Conservation (phyloP, 2,888 invertebrate species). For the Leptopilina drosophilae region DNA sequence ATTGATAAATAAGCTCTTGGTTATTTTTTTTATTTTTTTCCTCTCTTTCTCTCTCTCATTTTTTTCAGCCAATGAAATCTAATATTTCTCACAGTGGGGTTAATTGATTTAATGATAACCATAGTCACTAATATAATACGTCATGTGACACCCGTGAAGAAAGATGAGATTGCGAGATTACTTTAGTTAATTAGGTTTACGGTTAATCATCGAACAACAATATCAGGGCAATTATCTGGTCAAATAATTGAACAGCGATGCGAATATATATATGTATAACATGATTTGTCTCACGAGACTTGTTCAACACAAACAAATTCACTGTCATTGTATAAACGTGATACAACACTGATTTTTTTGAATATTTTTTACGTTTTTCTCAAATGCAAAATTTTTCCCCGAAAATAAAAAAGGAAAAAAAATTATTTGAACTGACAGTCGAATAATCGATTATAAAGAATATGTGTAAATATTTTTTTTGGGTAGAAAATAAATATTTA, state of each 20-base stretch:
- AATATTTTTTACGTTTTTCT: too few species aligned
- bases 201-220: slow-evolving; percentile 23
- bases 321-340: slow-evolving; percentile 46
- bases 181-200: slow-evolving; percentile 26
- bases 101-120: slow-evolving; percentile 15
- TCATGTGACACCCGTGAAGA: neutral
- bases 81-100: neutral
- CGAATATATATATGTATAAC: slow-evolving; percentile 18
- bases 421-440: too few species aligned
- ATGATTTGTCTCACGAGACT: slow-evolving; percentile 38
- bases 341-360: slow-evolving; percentile 52
- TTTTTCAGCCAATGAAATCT: neutral
- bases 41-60: too few species aligned
- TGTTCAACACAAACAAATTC: slow-evolving; percentile 47
- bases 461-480: too few species aligned
- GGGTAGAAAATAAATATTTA: too few species aligned
- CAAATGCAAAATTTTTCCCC: too few species aligned
- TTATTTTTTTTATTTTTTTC: too few species aligned
- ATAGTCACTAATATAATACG: neutral
- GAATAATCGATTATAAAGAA: too few species aligned
- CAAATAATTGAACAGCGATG: slow-evolving; percentile 12
- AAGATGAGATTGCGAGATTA: slow-evolving; percentile 17
- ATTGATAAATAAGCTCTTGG: neutral
- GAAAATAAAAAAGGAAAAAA: too few species aligned
- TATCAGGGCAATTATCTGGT: slow-evolving; percentile 25